Conservation (phyloP, 2,113 vertebrate species). For the Aptenodytes forsteri region DNA sequence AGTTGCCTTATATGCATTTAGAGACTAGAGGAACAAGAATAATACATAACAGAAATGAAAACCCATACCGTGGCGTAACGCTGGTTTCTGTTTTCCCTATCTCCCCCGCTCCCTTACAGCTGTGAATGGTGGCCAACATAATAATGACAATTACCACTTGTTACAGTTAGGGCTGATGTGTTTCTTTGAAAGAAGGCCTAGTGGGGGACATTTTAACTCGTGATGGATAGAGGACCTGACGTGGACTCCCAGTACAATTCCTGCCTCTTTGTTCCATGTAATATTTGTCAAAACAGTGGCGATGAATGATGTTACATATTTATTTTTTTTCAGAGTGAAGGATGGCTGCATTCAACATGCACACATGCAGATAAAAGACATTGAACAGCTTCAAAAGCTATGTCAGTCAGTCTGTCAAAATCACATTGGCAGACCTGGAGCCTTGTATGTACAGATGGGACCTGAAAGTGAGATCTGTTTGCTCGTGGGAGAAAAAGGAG, state of each 20-base stretch:
- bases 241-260: not conserved
- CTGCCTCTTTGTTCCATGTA: constrained; percentile 7
- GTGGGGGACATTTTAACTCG: not conserved
- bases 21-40: not conserved
- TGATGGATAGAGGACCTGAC: constrained; percentile 30
- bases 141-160: not conserved
- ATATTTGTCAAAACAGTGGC: constrained; percentile 17
- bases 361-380: not conserved
- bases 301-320: not conserved
- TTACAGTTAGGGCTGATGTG: not conserved
- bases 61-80: rapidly evolving
- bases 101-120: not conserved
- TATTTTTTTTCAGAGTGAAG: not conserved
- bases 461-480: not conserved
- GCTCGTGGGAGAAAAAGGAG: not conserved
- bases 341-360: constrained; percentile 23
- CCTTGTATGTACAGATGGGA: not conserved
- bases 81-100: not conserved
- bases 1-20: not conserved
- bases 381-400: constrained; percentile 28
- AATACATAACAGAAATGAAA: not conserved
- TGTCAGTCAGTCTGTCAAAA: constrained; percentile 33
- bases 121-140: not conserved
- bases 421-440: not conserved
- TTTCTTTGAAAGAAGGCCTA: not conserved